Base-by-base conservation (phyloP, 2,888 invertebrate genomes). In the Drosophila dives region DNA sequence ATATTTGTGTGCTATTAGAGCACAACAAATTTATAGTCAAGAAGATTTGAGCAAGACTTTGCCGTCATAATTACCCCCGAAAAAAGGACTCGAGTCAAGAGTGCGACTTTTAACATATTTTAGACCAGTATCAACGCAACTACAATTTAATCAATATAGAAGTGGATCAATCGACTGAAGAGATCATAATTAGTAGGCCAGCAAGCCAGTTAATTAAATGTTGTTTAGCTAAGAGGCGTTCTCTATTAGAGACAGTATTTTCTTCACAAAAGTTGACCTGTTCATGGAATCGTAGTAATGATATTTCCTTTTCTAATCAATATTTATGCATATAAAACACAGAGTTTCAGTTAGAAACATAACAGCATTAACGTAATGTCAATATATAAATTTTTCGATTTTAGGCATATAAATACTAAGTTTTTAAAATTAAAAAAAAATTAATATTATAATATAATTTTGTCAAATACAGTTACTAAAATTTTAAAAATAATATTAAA, bases 241-340 rank as follows among this genome's bases (percentile, higher is more conserved):
- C 29, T 29, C 11, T 12, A 38, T 5, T 26, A 38, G 23, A 23
- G 53, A 40, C 23, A 23, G 17, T 10, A 56, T 42, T 38, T 60
- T 60, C 10, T 36, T 70, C 1, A 26, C 4, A 23, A 55, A 34
- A 62, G 17, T 70, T 4, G 62, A 59, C 3, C 42, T 56, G 8
- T 29, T 59, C 3, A 65, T 23, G 7, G 32, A 15, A 3, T 11
- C 40, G 23, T 33, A 12, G 32, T 36, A n/a, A 7, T 49, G 26
- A 5, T 4, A 29, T 17, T 7, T 2, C 29, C 2, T 1, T 26
- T 29, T n/a, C 11, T 12, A 34, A 6, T 34, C 2, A 34, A 6
- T 12, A 34, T 12, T 34, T 15, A 12, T 34, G 12, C 4, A 34
- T 5, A 12, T 12, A 34, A 34, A 34, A 34, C 34, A 34, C 5